Evolutionary conservation across 2,888 invertebrate genomes (phyloP).

Genomic region (Orthosia gracilis): DNA sequence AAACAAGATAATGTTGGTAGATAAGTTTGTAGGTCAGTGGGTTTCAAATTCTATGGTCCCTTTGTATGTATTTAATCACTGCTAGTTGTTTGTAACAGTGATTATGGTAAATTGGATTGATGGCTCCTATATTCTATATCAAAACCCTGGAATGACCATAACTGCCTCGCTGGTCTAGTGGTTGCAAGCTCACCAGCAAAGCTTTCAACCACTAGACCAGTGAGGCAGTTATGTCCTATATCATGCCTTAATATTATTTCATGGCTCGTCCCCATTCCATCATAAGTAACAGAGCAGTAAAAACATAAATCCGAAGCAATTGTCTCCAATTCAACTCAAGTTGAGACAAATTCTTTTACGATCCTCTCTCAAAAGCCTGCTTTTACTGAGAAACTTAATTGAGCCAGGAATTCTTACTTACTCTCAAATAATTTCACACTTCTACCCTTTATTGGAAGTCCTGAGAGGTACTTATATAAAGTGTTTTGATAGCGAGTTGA

Average conservation of each 20-base stretch:
- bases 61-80: not conserved
- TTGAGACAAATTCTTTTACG: conserved; percentile 50
- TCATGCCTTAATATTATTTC: not conserved
- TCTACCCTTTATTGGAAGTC: conserved; percentile 57
- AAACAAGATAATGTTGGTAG: conserved; percentile 1
- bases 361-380: conserved; percentile 27
- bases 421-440: conserved; percentile 57
- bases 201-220: no score
- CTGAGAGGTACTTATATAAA: conserved; percentile 55
- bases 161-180: no score
- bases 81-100: not conserved
- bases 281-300: conserved; percentile 15
- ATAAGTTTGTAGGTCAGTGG: not conserved
- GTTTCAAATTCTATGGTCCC: not conserved
- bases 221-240: no score
- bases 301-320: conserved; percentile 36
- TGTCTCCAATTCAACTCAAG: conserved; percentile 38
- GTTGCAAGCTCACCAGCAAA: no score
- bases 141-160: no score
- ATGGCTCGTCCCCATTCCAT: not conserved
- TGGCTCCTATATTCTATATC: no score
- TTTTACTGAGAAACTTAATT: conserved; percentile 61
- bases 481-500: conserved; percentile 54
- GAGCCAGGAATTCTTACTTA: conserved; percentile 56
- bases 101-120: not conserved